Base-by-base conservation (phyloP, 2,797 vertebrate genomes). In the Pagetopsis macropterus region DNA sequence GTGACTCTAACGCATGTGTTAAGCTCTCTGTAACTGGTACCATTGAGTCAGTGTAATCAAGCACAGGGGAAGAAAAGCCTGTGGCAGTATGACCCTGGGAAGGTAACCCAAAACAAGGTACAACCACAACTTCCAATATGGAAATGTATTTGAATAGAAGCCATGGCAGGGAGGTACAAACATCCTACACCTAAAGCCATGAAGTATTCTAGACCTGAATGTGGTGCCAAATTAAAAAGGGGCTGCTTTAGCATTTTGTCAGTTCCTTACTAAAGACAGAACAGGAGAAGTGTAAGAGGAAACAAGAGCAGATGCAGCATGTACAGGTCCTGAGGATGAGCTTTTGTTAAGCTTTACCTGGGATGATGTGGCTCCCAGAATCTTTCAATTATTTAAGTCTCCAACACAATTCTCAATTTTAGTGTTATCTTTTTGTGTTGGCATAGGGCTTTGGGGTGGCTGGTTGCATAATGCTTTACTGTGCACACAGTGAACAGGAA, bases 381-480 rank as follows among this genome's bases (percentile, higher is more conserved):
- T 82, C 59, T 70, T 72, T 88, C 17, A 90, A 91, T 87, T 69
- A 90, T 87, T 90, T 27, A 90, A 41, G 56, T 12, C 2, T n/a
- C 56, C 54, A 68, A 62, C 70, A 70, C 55, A 59, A 68, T 74
- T 67, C 51, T 56, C 55, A 50, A 14, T 65, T 59, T 65, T 48
- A n/a, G 19, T 43, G 64, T 19, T 41, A 4, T 65, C 2, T 14
- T 37, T 59, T 31, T 67, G 58, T 65, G 57, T 41, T 46, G 8
- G 33, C 8, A 37, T 37, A 37, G 33, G 8, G 33, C 7, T 37
- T 37, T 2, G 7, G 33, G 4, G 27, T 5, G 27, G 27, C 27
- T 27, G 27, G 27, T 5, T 27, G 27, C 56, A 64, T 62, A 48
- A 61, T 46, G 50, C 60, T 71, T 67, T 13, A 74, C 23, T 12